Evolutionary conservation across 2,797 vertebrate species (phyloP).

Genomic region (Falco cherrug): DNA sequence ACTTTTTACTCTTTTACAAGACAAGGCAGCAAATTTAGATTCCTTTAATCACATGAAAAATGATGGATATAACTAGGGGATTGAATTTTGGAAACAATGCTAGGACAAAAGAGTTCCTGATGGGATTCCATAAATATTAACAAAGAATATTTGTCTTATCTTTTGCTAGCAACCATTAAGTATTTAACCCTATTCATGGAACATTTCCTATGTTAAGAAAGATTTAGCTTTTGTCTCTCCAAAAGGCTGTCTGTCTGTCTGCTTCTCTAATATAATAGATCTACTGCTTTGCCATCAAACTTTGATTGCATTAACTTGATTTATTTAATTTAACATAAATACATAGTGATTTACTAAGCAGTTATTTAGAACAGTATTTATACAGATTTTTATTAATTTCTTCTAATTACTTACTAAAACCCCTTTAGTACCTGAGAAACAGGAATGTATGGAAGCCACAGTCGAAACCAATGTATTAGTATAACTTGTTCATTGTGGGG

Average conservation of each 20-base stretch:
- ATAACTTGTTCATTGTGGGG: background rate
- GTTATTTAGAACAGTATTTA: background rate
- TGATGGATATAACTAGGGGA: conserved; percentile 64
- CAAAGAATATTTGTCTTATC: conserved; percentile 72
- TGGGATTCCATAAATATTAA: conserved; percentile 71
- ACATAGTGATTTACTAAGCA: background rate
- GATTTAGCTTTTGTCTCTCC: conserved; percentile 56
- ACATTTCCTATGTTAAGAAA: conserved; percentile 55
- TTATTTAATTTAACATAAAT: background rate
- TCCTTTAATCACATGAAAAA: conserved; percentile 71
- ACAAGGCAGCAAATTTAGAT: conserved; percentile 68
- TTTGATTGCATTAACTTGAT: conserved; percentile 21
- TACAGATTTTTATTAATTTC: background rate
- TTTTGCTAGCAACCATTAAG: conserved; percentile 67
- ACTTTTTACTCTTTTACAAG: conserved; percentile 50
- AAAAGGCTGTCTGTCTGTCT: conserved; percentile 55
- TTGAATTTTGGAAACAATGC: conserved; percentile 64
- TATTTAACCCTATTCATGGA: conserved; percentile 63
- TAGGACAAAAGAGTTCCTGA: conserved; percentile 64
- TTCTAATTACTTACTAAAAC: conserved; percentile 16
- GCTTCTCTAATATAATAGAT: background rate
- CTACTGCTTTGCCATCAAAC: background rate
- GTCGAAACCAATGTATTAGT: background rate
- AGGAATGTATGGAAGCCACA: background rate
- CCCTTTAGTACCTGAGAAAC: background rate